A percentile compares a stretch with the other conserved stretches of the same genome.
Conservation (phyloP, 2,888 invertebrate genomes). For the Margaritifera margaritifera region DNA sequence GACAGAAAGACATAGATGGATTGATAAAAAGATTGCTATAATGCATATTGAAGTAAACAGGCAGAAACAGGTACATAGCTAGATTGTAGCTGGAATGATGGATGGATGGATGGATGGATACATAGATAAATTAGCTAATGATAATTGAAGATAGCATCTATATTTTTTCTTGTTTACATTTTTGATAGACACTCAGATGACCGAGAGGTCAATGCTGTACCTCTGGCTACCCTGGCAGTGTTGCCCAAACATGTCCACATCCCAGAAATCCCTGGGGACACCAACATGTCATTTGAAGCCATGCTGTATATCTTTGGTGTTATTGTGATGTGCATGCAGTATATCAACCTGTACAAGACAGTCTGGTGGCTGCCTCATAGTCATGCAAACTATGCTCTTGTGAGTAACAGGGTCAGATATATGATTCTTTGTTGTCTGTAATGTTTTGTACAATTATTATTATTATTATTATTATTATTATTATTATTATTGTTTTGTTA, state of each 20-base stretch:
- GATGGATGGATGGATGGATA: background rate
- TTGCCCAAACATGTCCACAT: constrained; percentile 70
- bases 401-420: constrained; percentile 73
- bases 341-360: constrained; percentile 94
- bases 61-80: background rate
- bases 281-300: constrained; percentile 88
- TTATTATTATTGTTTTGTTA: background rate
- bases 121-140: background rate
- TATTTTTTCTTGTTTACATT: background rate
- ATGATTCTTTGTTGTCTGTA: background rate
- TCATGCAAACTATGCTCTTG: constrained; percentile 89
- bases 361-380: constrained; percentile 98
- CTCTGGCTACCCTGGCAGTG: constrained; percentile 63
- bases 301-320: constrained; percentile 87
- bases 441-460: constrained; percentile 1
- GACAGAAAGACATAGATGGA: too few relatives aligned
- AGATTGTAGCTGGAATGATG: background rate
- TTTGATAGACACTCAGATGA: constrained; percentile 57
- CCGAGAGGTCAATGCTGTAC: constrained; percentile 57
- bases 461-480: background rate
- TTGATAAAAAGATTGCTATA: too few relatives aligned
- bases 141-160: too few relatives aligned
- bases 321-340: constrained; percentile 85
- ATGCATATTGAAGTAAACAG: too few relatives aligned
- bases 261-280: constrained; percentile 80